Percentiles rank a stretch among this genome's conserved stretches.
phyloP scores from a whole-genome alignment of 2,113 vertebrate species.

The Phrynocephalus versicolor region DNA sequence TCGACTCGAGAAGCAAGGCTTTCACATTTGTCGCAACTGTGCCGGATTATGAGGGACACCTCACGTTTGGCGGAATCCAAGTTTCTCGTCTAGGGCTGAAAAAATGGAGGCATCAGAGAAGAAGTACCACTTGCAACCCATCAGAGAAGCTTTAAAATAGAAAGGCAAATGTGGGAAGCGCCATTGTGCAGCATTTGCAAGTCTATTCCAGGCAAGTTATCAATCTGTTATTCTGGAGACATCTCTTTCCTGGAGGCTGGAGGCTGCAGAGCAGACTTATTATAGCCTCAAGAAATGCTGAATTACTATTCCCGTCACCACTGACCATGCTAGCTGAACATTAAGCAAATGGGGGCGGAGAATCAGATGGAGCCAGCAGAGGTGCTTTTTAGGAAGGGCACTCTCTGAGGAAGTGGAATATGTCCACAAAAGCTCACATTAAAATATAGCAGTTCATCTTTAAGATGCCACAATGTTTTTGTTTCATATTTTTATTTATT shows the following conservation, averaged over 20 bases:
- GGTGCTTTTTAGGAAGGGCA: not conserved
- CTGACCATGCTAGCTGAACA: not conserved
- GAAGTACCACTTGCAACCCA: not conserved
- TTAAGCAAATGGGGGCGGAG: no score
- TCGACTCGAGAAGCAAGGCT: not conserved
- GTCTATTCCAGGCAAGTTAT: constrained; percentile 6
- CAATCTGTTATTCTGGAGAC: not conserved
- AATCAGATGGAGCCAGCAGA: no score
- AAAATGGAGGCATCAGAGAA: not conserved
- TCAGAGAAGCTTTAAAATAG: constrained; percentile 26
- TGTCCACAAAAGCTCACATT: no score
- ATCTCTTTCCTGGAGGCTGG: not conserved
- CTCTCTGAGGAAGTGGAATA: not conserved
- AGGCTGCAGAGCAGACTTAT: not conserved
- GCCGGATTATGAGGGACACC: not conserved
- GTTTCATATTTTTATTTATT: no score
- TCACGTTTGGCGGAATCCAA: not conserved
- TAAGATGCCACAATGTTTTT: no score
- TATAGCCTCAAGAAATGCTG: not conserved
- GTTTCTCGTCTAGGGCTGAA: not conserved
- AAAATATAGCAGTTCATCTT: no score
- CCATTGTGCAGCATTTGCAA: not conserved
- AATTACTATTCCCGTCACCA: not conserved
- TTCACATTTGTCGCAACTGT: not conserved
- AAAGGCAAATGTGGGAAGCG: constrained; percentile 2